Conservation (phyloP, 2,797 vertebrate genomes). For the Pipistrellus kuhlii region DNA sequence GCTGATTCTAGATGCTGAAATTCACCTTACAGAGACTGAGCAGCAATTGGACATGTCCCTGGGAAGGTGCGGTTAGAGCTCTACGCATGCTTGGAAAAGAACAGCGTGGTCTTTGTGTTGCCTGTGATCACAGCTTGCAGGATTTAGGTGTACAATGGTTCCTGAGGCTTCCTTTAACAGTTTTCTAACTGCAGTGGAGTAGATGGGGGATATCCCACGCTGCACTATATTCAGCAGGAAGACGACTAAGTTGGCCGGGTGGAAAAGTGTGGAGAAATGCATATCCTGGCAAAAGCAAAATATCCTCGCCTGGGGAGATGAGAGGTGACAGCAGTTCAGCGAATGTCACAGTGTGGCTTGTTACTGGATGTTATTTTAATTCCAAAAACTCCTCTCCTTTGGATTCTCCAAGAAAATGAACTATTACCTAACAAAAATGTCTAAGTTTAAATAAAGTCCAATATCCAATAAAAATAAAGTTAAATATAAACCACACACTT, state of each 20-base stretch:
- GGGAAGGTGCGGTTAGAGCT: not conserved
- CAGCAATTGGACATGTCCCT: not conserved
- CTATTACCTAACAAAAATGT: not conserved
- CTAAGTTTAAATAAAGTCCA: not conserved
- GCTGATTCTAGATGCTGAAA: not conserved
- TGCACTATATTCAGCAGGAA: not conserved
- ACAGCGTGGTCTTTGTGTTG: not conserved
- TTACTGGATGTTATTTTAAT: not conserved
- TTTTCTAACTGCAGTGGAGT: not conserved
- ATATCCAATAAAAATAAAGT: not conserved
- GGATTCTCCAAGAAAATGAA: not conserved
- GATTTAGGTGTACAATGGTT: not conserved
- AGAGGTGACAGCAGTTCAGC: not conserved
- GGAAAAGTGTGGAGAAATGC: not conserved
- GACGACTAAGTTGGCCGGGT: not conserved
- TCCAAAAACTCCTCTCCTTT: not conserved
- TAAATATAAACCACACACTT: not conserved
- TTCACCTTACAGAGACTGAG: not conserved
- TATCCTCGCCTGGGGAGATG: not conserved
- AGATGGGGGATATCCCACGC: rapidly evolving
- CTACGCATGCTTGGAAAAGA: too few relatives aligned
- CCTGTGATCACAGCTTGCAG: not conserved
- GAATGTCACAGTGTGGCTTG: too few relatives aligned
- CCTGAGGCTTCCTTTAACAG: not conserved
- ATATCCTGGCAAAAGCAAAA: not conserved